A percentile compares a stretch with the other conserved stretches of the same genome.
Conservation (phyloP, 2,888 invertebrate species). For the Drosophila suboccidentalis region DNA sequence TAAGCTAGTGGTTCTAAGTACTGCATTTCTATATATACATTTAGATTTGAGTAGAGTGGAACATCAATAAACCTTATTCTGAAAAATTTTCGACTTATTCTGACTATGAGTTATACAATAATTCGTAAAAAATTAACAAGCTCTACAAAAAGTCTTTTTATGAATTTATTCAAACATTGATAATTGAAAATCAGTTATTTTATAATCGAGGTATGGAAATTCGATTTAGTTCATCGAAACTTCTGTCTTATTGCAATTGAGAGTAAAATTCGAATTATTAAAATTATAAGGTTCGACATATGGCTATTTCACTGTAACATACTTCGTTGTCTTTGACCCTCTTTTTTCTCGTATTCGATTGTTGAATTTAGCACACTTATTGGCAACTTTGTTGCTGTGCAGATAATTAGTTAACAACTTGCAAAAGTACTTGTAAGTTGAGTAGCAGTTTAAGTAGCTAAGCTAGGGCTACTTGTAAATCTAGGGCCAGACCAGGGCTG, state of each 20-base stretch:
- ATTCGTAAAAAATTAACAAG: no score
- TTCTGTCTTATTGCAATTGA: not conserved
- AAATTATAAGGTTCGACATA: not conserved
- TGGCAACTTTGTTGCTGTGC: conserved; percentile 37
- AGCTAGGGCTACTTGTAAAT: conserved; percentile 25
- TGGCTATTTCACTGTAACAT: not conserved
- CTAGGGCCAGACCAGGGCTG: conserved; percentile 7
- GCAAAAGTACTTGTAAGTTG: conserved; percentile 64
- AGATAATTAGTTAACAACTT: conserved; percentile 74
- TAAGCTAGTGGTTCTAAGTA: no score
- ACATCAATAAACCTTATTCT: no score
- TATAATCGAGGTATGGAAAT: no score
- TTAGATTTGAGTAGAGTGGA: no score
- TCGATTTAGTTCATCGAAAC: no score
- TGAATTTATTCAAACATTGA: no score
- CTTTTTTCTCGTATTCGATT: not conserved
- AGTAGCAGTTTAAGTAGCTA: conserved; percentile 66
- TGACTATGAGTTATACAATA: no score
- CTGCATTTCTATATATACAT: no score
- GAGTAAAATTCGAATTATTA: not conserved
- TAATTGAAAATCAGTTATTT: no score
- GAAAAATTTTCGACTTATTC: no score
- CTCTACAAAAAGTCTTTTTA: no score
- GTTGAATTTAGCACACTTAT: conserved; percentile 17
- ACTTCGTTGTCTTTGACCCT: not conserved